Conservation (phyloP, 1,140 invertebrate species). For the Bradynema listronoti region DNA sequence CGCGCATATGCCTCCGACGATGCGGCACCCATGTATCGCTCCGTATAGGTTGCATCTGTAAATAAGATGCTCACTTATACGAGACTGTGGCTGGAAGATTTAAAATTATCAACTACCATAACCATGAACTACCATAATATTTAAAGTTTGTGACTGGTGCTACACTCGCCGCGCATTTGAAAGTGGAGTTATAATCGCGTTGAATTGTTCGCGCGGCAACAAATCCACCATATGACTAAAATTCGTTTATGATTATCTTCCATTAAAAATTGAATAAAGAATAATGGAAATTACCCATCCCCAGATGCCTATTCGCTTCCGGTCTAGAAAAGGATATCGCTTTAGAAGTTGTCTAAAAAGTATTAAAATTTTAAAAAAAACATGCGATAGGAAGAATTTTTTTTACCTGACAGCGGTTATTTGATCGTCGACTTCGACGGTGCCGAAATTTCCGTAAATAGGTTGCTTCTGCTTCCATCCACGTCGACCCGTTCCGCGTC, state of each 20-base stretch:
- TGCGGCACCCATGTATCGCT: conserved; percentile 53
- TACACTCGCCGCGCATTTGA: conserved; percentile 52
- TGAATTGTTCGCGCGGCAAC: conserved; percentile 42
- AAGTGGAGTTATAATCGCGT: conserved; percentile 36
- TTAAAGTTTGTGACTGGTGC: conserved; percentile 55
- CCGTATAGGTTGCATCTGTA: conserved; percentile 56
- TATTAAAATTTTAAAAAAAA: not conserved
- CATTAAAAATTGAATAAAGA: not conserved
- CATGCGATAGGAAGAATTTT: not conserved
- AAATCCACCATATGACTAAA: conserved; percentile 52
- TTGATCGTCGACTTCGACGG: conserved; percentile 57
- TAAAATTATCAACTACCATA: conserved; percentile 4
- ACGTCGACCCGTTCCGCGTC: conserved; percentile 42
- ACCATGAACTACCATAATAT: conserved; percentile 41
- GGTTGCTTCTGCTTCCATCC: conserved; percentile 51
- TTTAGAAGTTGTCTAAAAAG: conserved; percentile 36
- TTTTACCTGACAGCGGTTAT: conserved; percentile 41
- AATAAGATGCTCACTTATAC: not conserved
- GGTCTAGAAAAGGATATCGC: conserved; percentile 37
- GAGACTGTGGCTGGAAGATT: not conserved
- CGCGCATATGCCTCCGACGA: conserved; percentile 34
- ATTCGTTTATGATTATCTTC: not conserved
- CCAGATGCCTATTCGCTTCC: conserved; percentile 45
- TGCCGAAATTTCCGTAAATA: conserved; percentile 52
- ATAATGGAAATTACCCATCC: conserved; percentile 41